Evolutionary conservation across 2,888 invertebrate genomes (phyloP).

Genomic region (Eugnorisma glareosa): DNA sequence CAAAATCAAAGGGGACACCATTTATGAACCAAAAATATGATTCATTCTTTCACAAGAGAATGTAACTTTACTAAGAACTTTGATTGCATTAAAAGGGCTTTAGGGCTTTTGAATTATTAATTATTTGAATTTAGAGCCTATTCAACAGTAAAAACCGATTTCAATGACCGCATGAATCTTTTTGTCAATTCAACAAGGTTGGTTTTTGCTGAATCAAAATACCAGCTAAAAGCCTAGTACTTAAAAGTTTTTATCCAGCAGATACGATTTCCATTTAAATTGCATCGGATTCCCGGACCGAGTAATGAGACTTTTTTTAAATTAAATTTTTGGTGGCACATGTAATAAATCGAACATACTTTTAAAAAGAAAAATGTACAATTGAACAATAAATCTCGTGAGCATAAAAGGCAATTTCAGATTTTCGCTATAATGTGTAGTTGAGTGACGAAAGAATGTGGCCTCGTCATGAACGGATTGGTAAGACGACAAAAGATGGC

Average conservation of each 20-base stretch:
- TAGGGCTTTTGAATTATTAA: neutral
- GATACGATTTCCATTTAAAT: slow-evolving; percentile 5
- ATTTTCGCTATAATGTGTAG: slow-evolving; percentile 3
- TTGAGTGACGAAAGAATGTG: slow-evolving; percentile 13
- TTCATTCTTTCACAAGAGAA: neutral
- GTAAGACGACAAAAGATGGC: slow-evolving; percentile 3
- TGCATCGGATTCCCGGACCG: neutral
- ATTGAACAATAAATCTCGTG: neutral
- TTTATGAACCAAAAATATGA: neutral
- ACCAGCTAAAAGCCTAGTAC: neutral
- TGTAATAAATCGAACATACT: neutral
- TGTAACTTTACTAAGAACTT: neutral
- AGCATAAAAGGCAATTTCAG: slow-evolving; percentile 18
- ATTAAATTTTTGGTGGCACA: neutral
- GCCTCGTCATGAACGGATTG: slow-evolving; percentile 5
- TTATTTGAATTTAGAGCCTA: neutral
- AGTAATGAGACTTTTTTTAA: neutral
- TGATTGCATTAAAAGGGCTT: neutral
- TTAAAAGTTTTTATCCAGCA: neutral
- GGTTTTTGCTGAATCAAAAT: slow-evolving; percentile 8
- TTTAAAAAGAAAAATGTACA: neutral
- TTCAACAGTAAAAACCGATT: too few relatives aligned
- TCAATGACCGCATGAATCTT: neutral
- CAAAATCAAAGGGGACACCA: neutral
- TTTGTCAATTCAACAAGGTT: slow-evolving; percentile 5